phyloP scores from a whole-genome alignment of 1,140 invertebrate genomes.

The Drosophila equinoxialis region DNA sequence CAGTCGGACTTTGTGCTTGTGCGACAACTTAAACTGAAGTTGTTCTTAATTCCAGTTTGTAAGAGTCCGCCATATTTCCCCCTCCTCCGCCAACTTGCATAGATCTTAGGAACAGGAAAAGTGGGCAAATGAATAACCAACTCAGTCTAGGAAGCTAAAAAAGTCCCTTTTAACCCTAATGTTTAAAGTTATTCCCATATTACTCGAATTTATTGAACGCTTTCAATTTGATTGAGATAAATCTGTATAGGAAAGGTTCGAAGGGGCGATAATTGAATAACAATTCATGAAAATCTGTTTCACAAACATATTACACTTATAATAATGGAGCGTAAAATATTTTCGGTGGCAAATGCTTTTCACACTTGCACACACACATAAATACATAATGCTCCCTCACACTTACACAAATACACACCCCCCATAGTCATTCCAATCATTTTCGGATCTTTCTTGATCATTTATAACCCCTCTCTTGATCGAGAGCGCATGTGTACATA shows the following conservation, averaged over 20 bases:
- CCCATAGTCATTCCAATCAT: conserved; percentile 15
- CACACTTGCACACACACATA: neutral
- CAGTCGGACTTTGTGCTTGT: conserved; percentile 42
- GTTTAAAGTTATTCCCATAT: neutral
- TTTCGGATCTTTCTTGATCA: conserved; percentile 32
- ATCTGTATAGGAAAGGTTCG: neutral
- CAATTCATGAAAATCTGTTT: conserved; percentile 48
- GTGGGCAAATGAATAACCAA: no score
- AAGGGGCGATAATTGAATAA: conserved; percentile 51
- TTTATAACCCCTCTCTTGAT: conserved; percentile 6
- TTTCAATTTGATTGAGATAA: neutral
- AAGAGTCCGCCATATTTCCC: neutral
- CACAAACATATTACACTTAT: conserved; percentile 41
- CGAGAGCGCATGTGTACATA: conserved; percentile 10
- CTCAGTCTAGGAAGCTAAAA: no score
- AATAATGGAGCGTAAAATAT: conserved; percentile 14
- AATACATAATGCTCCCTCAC: neutral
- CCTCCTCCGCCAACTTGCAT: neutral
- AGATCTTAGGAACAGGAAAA: neutral
- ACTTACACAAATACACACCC: neutral
- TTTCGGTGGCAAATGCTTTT: neutral
- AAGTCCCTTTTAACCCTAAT: no score
- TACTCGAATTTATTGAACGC: neutral
- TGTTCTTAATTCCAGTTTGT: neutral
- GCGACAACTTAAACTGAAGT: conserved; percentile 1